Conservation (phyloP, 2,888 invertebrate genomes). For the Frankliniella fusca region DNA sequence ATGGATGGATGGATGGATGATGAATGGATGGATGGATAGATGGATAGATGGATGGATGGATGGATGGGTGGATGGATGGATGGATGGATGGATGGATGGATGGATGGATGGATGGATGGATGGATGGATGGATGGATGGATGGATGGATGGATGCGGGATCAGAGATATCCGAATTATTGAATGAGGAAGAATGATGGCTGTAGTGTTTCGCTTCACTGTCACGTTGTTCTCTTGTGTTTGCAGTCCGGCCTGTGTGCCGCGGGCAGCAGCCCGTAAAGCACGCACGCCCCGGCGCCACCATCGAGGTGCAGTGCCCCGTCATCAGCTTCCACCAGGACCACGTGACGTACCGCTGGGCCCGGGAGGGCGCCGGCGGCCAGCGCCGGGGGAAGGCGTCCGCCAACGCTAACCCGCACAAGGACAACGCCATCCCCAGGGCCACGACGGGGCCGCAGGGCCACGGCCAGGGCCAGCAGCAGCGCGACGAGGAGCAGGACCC, state of each 20-base stretch:
- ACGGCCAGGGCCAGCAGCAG: neutral
- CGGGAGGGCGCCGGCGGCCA: neutral
- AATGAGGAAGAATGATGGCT: too few relatives aligned
- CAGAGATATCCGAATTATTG: too few relatives aligned
- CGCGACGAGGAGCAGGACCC: neutral
- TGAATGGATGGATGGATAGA: too few relatives aligned
- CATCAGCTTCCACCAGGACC: neutral
- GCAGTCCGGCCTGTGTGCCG: constrained; percentile 3
- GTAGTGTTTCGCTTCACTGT: too few relatives aligned
- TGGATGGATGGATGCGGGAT: too few relatives aligned
- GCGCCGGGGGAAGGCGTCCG: neutral
- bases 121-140: too few relatives aligned
- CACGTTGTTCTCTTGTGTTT: neutral
- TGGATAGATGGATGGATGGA: too few relatives aligned
- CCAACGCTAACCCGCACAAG: neutral
- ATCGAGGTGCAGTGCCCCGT: neutral
- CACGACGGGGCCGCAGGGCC: neutral
- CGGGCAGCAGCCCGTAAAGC: neutral
- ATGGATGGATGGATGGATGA: too few relatives aligned
- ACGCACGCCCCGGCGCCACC: neutral
- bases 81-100: too few relatives aligned
- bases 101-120: too few relatives aligned
- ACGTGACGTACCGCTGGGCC: neutral
- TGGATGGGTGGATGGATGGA: too few relatives aligned
- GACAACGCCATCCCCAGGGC: constrained; percentile 3